These are phyloP conservation scores for Epirrita christyi DNA, from an alignment of 2,888 invertebrate species.

Conservation along the genomic window DNA sequence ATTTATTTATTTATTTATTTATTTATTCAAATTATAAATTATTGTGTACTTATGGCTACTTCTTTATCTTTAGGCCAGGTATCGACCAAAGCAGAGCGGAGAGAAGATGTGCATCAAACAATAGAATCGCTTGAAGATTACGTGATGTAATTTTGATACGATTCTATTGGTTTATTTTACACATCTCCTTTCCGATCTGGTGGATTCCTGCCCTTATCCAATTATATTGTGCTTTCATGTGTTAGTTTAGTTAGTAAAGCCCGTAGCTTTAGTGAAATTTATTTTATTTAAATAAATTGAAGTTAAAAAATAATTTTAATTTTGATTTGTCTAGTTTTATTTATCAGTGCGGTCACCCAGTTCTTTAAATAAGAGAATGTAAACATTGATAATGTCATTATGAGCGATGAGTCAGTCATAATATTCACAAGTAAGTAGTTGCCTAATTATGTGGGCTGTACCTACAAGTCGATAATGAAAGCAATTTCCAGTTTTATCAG, in stretches of 20 bases:
- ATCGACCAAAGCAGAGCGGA: conserved; percentile 6
- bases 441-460: neutral
- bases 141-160: neutral
- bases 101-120: neutral
- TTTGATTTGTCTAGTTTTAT: conserved; percentile 55
- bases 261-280: conserved; percentile 77
- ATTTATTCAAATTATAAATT: conserved; percentile 41
- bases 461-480: no score
- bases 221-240: conserved; percentile 74
- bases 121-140: neutral
- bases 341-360: conserved; percentile 16
- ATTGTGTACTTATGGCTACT: conserved; percentile 74
- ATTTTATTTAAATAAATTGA: conserved; percentile 74
- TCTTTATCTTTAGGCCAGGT: conserved; percentile 45
- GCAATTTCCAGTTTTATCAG: neutral
- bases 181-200: conserved; percentile 14
- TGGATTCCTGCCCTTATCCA: conserved; percentile 44
- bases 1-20: no score
- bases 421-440: conserved; percentile 15
- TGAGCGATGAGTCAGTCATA: conserved; percentile 20
- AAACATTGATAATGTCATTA: conserved; percentile 32
- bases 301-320: conserved; percentile 82
- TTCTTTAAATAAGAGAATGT: conserved; percentile 21
- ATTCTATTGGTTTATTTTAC: neutral
- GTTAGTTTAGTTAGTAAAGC: conserved; percentile 67